phyloP scores from a whole-genome alignment of 2,888 invertebrate species.

The Diaperis boleti region DNA sequence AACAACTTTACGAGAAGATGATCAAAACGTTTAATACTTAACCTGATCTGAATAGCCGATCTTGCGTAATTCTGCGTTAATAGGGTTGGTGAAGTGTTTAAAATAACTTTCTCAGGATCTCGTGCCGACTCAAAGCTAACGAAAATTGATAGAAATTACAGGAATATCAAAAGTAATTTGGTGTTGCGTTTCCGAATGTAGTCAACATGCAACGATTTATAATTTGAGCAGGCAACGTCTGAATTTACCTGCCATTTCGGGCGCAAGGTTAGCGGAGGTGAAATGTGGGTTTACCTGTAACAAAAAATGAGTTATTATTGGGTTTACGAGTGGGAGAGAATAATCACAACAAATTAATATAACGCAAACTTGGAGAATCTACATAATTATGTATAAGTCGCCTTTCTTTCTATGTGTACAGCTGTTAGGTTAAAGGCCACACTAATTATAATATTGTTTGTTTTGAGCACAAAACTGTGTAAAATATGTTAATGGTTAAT shows the following conservation, averaged over 20 bases:
- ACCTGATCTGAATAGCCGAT: not conserved
- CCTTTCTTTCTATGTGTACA: no score
- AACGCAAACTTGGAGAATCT: no score
- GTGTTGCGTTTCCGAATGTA: not conserved
- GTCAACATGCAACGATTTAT: conserved; percentile 12
- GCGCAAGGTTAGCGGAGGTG: conserved; percentile 27
- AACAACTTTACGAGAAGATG: conserved; percentile 13
- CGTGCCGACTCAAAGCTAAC: not conserved
- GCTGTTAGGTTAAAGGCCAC: no score
- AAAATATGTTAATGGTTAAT: no score
- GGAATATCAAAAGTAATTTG: conserved; percentile 20
- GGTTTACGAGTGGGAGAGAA: not conserved
- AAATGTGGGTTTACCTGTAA: conserved; percentile 24
- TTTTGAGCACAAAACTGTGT: no score
- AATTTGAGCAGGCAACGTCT: conserved; percentile 1
- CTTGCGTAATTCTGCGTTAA: not conserved
- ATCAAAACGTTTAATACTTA: no score
- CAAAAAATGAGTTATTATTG: conserved; percentile 1
- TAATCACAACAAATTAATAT: no score
- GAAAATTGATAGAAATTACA: conserved; percentile 16
- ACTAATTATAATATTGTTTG: no score
- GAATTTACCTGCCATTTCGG: conserved; percentile 23
- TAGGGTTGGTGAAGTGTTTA: conserved; percentile 6
- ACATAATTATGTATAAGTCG: no score
- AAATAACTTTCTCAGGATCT: not conserved